phyloP scores from a whole-genome alignment of 2,888 invertebrate species.

The Drosophila monieri region DNA sequence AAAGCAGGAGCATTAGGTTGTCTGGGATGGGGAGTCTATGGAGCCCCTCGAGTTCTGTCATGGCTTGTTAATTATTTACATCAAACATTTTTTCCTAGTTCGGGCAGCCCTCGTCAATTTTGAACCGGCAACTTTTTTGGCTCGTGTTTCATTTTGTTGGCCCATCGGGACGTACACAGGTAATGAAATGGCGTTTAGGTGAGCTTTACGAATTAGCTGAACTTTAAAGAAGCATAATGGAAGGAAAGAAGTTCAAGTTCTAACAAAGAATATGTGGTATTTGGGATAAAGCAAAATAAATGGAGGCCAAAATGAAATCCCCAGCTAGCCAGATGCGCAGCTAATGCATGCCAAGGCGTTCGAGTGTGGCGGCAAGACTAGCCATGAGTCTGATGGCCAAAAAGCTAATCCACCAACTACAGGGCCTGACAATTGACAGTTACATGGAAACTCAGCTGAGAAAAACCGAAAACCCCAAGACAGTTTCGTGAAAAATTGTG shows the following conservation, averaged over 20 bases:
- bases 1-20: conserved; percentile 24
- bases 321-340: neutral
- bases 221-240: too few relatives aligned
- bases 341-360: conserved; percentile 22
- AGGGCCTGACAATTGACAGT: conserved; percentile 57
- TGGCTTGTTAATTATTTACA: conserved; percentile 62
- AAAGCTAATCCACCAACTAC: conserved; percentile 37
- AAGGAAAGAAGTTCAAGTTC: neutral
- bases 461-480: conserved; percentile 6
- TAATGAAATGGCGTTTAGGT: conserved; percentile 62
- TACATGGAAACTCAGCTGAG: conserved; percentile 40
- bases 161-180: conserved; percentile 19
- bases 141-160: conserved; percentile 36
- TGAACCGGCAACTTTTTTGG: conserved; percentile 8
- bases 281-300: neutral
- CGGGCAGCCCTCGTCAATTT: conserved; percentile 28
- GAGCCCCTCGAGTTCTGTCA: conserved; percentile 8
- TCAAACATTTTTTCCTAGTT: conserved; percentile 42
- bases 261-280: neutral
- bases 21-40: conserved; percentile 12
- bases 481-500: conserved; percentile 37
- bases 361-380: conserved; percentile 22
- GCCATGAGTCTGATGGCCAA: conserved; percentile 32
- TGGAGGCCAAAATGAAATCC: neutral
- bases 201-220: conserved; percentile 29